phyloP scores from a whole-genome alignment of 2,113 vertebrate genomes.

The Hydrochoerus hydrochaeris region DNA sequence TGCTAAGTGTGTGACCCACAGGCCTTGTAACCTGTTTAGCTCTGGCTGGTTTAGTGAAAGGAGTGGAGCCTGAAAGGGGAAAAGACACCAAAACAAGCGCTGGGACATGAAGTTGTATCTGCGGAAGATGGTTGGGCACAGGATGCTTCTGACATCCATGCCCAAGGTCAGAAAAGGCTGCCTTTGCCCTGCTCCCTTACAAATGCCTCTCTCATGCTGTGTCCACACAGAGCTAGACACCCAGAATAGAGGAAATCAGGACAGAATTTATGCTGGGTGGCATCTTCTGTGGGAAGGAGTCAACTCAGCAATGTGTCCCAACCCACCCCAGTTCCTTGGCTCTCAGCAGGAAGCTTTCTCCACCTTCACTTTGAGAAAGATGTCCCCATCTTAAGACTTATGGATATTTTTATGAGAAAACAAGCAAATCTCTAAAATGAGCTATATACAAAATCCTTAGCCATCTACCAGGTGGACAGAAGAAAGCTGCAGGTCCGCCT shows the following conservation, averaged over 20 bases:
- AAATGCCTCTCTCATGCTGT: background rate
- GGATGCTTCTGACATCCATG: background rate
- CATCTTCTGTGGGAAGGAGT: background rate
- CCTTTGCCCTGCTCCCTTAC: background rate
- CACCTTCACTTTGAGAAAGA: background rate
- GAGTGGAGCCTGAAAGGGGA: background rate
- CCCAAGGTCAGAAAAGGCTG: background rate
- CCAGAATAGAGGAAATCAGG: background rate
- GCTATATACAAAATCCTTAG: background rate
- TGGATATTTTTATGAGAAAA: background rate
- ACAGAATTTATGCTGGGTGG: background rate
- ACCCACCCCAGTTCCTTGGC: rapidly evolving
- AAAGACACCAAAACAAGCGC: background rate
- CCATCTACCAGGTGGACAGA: background rate
- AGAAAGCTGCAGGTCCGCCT: background rate
- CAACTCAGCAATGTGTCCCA: background rate
- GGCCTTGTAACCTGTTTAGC: background rate
- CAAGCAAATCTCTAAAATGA: background rate
- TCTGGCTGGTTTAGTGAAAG: background rate
- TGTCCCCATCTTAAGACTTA: background rate
- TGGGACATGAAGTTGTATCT: background rate
- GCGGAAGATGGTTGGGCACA: background rate
- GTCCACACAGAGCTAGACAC: background rate
- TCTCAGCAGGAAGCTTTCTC: background rate
- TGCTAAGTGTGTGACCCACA: background rate